Base-by-base conservation (phyloP, 2,113 vertebrate species). In the Ifrita kowaldi region DNA sequence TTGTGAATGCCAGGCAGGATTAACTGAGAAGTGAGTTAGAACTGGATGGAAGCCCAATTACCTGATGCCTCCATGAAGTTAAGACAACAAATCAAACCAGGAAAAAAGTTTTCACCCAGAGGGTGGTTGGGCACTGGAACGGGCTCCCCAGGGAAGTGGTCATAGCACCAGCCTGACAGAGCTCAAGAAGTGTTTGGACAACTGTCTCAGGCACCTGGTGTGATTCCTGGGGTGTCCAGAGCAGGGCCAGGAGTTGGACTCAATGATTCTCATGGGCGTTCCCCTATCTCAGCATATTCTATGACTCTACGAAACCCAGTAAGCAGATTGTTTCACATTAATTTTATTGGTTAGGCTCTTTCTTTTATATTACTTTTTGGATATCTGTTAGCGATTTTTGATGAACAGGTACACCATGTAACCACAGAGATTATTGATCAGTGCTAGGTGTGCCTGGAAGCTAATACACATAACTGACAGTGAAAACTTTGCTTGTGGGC, bases 1-100 rank as follows among this genome's bases (percentile, higher is more conserved):
- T 50, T 95, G 27, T 64, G 71, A 90, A 90, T 94, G 83, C 86
- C 85, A 92, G 78, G 64, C 35, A 84, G 56, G 52, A 93, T 90
- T 90, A 96, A 67, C 69, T 59, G 37, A 87, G 62, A 86, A 92
- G 47, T 56, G 67, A 80, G 35, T 35, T 80, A 75, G 47, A 88
- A 64, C 13, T 78, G 79, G 41, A 78, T 67, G 33, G 41, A 93
- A 93, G 71, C 75, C 83, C 9, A 67, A 4, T 78, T 95, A 94
- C 93, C 83, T 96, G 93, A 42, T 80, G 47, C 28, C 18, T 71
- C 46, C 56, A 18, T 49, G 50, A 77, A 77, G 27, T n/a, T 71
- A 64, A 68, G 41, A 74, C 42, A 77, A 90, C 11, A 86, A 87
- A 70, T 65, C 20, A 73, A 90, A 33, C 8, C 56, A 56, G 55